phyloP scores from a whole-genome alignment of 2,113 vertebrate species.

The Sardina pilchardus region DNA sequence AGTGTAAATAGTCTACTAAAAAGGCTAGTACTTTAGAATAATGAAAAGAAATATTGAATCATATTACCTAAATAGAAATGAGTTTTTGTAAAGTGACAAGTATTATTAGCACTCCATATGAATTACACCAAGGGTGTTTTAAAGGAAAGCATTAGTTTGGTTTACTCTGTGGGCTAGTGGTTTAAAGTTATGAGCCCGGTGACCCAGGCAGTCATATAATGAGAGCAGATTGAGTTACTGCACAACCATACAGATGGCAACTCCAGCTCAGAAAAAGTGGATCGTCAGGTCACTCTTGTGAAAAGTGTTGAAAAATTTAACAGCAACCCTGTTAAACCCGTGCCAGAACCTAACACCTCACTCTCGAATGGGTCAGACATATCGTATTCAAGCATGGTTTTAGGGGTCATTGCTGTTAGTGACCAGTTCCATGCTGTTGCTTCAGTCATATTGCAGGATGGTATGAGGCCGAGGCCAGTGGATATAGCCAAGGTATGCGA shows the following conservation, averaged over 20 bases:
- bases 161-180: slow-evolving; percentile 4
- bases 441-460: not conserved
- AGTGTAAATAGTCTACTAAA: not conserved
- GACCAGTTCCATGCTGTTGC: not conserved
- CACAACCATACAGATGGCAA: slow-evolving; percentile 34
- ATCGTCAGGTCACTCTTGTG: slow-evolving; percentile 6
- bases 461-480: not conserved
- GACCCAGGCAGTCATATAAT: slow-evolving; percentile 40
- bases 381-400: not conserved
- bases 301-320: slow-evolving; percentile 52
- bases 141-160: not conserved
- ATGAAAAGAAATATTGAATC: no score
- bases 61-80: no score
- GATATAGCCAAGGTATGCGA: not conserved
- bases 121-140: not conserved
- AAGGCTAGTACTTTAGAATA: no score
- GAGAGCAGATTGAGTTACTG: slow-evolving; percentile 8
- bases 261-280: slow-evolving; percentile 15
- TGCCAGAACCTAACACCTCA: slow-evolving; percentile 18
- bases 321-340: not conserved
- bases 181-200: slow-evolving; percentile 35
- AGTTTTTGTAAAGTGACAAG: not conserved
- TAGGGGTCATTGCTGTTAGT: not conserved
- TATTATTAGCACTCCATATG: not conserved
- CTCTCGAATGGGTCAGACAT: not conserved